These are phyloP conservation scores for Lymantria monacha DNA, from an alignment of 2,888 invertebrate genomes.

Conservation along the genomic window DNA sequence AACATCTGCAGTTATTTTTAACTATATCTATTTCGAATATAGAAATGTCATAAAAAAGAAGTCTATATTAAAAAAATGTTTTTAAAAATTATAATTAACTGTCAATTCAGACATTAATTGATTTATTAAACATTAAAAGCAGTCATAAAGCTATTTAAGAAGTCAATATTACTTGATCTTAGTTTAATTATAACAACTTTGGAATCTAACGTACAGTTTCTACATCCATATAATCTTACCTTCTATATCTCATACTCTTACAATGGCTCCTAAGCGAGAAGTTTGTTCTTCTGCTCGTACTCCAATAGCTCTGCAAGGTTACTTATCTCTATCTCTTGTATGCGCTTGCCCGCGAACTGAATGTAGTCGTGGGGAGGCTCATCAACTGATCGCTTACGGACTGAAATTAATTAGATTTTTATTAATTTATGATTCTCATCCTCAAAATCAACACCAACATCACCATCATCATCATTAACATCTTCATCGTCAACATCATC, in stretches of 20 bases:
- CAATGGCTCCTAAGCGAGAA: background rate
- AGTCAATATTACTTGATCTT: no score
- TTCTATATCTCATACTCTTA: background rate
- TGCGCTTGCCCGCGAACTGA: constrained; percentile 88
- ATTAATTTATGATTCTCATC: no score
- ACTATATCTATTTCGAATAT: no score
- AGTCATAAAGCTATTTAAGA: no score
- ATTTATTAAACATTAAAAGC: no score
- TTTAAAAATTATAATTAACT: no score
- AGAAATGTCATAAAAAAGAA: no score
- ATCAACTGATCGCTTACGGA: constrained; percentile 82
- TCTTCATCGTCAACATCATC: no score
- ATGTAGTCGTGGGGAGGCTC: constrained; percentile 83
- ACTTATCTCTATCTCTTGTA: constrained; percentile 87
- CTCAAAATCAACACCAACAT: background rate
- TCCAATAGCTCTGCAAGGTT: constrained; percentile 85
- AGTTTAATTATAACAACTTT: no score
- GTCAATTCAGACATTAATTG: no score
- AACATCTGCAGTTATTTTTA: no score
- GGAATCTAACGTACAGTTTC: background rate
- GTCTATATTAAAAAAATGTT: no score
- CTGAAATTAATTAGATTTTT: constrained; percentile 57
- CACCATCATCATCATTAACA: background rate
- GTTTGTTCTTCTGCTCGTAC: constrained; percentile 59
- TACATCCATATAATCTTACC: constrained; percentile 9